Conservation (phyloP, 2,888 invertebrate species). For the Bedellia somnulentella region DNA sequence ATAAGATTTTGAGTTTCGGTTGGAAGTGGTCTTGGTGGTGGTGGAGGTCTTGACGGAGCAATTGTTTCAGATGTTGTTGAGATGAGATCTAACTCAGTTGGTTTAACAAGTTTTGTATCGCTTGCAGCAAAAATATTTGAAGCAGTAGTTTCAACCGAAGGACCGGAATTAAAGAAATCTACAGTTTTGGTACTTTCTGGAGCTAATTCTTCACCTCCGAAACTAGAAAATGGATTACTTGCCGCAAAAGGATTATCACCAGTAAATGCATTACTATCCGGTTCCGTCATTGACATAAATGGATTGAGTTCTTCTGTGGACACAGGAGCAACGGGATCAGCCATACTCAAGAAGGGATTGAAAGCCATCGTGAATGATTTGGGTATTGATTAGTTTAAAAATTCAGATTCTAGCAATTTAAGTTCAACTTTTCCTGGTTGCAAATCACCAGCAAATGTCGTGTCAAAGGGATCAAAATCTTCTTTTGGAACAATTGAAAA, state of each 20-base stretch:
- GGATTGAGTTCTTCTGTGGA: constrained; percentile 65
- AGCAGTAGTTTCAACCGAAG: constrained; percentile 9
- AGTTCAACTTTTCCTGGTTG: constrained; percentile 78
- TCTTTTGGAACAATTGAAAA: constrained; percentile 22
- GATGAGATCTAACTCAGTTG: constrained; percentile 36
- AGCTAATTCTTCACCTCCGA: constrained; percentile 36
- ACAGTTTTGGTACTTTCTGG: constrained; percentile 14
- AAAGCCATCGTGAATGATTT: constrained; percentile 58
- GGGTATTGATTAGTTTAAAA: constrained; percentile 28
- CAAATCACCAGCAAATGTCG: constrained; percentile 74
- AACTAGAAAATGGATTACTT: constrained; percentile 71
- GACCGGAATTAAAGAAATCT: background rate
- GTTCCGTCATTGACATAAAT: constrained; percentile 65
- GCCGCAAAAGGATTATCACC: constrained; percentile 74
- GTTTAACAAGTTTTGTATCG: constrained; percentile 29
- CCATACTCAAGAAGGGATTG: constrained; percentile 80
- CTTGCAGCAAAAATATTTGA: too few species aligned
- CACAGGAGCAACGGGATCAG: constrained; percentile 60
- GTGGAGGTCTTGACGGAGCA: constrained; percentile 19
- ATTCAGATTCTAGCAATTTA: constrained; percentile 76
- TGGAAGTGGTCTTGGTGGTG: constrained; percentile 65
- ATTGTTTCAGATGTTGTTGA: constrained; percentile 18
- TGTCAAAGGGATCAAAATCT: constrained; percentile 80
- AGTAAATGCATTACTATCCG: constrained; percentile 21
- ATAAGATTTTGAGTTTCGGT: constrained; percentile 84